Conservation (phyloP, 1,140 invertebrate species). For the Phymorhynchus buccinoides region DNA sequence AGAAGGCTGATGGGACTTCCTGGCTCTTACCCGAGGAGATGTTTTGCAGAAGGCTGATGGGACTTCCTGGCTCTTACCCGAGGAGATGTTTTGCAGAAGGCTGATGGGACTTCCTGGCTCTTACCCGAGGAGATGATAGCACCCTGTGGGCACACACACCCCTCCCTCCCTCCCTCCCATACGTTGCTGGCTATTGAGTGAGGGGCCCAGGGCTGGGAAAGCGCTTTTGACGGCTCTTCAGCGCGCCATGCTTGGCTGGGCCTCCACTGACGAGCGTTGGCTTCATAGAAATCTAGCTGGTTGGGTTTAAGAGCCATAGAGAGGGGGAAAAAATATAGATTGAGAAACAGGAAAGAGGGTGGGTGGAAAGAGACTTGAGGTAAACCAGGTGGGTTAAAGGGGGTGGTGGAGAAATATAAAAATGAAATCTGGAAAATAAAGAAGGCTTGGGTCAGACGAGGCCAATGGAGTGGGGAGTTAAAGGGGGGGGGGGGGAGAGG, state of each 20-base stretch:
- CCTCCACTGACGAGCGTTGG: neutral
- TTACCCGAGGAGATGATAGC: too few species aligned
- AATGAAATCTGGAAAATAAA: neutral
- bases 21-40: too few species aligned
- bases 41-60: too few species aligned
- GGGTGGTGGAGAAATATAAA: neutral
- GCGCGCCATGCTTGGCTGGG: slow-evolving; percentile 28
- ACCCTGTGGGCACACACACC: too few species aligned
- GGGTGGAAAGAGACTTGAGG: neutral
- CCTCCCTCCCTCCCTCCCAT: too few species aligned
- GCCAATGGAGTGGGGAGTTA: neutral
- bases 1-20: too few species aligned
- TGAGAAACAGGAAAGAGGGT: neutral
- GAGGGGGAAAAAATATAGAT: too few species aligned
- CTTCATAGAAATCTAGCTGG: neutral
- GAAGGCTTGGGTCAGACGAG: slow-evolving; percentile 1
- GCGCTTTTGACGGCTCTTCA: slow-evolving; percentile 9
- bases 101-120: too few species aligned
- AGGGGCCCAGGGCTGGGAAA: neutral
- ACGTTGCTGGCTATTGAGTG: slow-evolving; percentile 30
- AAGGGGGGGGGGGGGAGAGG: neutral
- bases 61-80: too few species aligned
- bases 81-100: too few species aligned
- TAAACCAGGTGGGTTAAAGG: too few species aligned
- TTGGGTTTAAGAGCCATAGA: neutral